phyloP scores from a whole-genome alignment of 1,140 invertebrate species.

The Drosophila lacertosa region DNA sequence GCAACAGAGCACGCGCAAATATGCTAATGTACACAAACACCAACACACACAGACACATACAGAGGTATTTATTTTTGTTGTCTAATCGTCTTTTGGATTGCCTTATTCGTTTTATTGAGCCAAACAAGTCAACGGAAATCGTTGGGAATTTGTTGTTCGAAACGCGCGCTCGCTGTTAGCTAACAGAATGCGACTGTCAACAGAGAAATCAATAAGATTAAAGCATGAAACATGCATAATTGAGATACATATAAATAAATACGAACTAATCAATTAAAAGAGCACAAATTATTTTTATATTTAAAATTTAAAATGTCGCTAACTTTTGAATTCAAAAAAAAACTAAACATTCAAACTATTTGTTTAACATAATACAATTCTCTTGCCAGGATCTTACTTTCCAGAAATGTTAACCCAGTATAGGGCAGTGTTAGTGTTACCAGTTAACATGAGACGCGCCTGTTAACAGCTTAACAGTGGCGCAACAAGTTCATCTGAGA shows the following conservation, averaged over 20 bases:
- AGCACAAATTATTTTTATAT: no score
- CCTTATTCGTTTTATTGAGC: slow-evolving; percentile 44
- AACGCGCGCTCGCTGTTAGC: slow-evolving; percentile 24
- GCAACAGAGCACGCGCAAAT: slow-evolving; percentile 59
- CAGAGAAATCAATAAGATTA: neutral
- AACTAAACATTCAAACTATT: no score
- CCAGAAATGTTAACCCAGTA: slow-evolving; percentile 27
- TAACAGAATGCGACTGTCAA: slow-evolving; percentile 27
- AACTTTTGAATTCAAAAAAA: no score
- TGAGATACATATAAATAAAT: no score
- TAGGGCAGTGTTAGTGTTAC: neutral
- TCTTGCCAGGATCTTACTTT: neutral
- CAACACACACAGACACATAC: neutral
- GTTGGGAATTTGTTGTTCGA: slow-evolving; percentile 23
- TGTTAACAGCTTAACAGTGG: slow-evolving; percentile 30
- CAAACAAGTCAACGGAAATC: slow-evolving; percentile 39
- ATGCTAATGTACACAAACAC: slow-evolving; percentile 47
- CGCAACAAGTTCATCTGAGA: slow-evolving; percentile 39
- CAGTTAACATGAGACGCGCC: neutral
- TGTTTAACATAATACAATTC: no score
- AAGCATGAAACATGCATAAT: no score
- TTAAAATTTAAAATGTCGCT: no score
- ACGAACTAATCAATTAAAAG: no score
- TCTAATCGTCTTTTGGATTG: slow-evolving; percentile 51
- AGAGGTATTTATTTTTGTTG: slow-evolving; percentile 43